These are phyloP conservation scores for Timema cristinae DNA, from an alignment of 2,888 invertebrate genomes.

Conservation along the genomic window DNA sequence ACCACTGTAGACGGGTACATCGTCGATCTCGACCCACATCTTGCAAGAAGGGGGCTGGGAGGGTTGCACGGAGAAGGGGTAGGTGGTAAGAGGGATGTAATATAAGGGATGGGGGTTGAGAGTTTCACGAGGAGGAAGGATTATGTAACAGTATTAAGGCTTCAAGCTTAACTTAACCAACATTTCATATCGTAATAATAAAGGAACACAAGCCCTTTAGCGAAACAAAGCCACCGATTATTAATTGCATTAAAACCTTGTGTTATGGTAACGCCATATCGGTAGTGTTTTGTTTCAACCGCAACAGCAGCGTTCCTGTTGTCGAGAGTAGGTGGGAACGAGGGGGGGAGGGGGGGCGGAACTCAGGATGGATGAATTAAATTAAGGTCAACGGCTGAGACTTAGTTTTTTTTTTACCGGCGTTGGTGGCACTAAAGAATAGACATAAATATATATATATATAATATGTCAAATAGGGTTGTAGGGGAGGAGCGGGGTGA, in stretches of 20 bases:
- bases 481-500: too few species aligned
- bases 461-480: too few species aligned
- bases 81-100: neutral
- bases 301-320: neutral
- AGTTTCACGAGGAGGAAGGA: neutral
- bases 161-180: slow-evolving; percentile 25
- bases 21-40: slow-evolving; percentile 7
- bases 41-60: slow-evolving; percentile 17
- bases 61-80: too few species aligned
- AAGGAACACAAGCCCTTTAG: slow-evolving; percentile 18
- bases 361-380: too few species aligned
- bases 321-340: neutral
- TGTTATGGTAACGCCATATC: slow-evolving; percentile 14
- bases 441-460: too few species aligned
- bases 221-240: slow-evolving; percentile 25
- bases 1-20: too few species aligned
- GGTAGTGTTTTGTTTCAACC: slow-evolving; percentile 2
- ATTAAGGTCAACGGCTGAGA: too few species aligned
- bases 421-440: too few species aligned
- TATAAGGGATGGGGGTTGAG: neutral
- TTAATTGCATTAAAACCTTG: slow-evolving; percentile 28
- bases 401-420: too few species aligned
- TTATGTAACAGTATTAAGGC: neutral
- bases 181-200: slow-evolving; percentile 28
- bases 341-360: neutral